Conservation (phyloP, 2,113 vertebrate species). For the Toxostoma redivivum region DNA sequence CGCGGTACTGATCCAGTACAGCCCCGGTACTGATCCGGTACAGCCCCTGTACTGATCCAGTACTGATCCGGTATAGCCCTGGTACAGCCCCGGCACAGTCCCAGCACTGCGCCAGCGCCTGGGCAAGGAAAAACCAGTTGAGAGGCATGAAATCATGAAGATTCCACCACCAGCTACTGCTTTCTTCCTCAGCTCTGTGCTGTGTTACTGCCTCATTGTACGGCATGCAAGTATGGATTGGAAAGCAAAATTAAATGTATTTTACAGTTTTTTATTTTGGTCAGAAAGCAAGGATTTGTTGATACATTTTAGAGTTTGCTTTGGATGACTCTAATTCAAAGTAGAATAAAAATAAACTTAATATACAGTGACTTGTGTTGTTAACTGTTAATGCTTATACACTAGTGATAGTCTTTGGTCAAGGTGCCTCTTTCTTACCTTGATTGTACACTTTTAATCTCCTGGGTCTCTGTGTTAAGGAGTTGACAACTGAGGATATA, state of each 20-base stretch:
- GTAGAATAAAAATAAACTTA: background rate
- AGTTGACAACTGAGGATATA: background rate
- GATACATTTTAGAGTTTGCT: background rate
- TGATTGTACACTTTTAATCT: background rate
- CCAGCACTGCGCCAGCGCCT: rapidly evolving
- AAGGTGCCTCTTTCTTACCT: background rate
- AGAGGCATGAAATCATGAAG: background rate
- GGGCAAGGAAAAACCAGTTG: background rate
- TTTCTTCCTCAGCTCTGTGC: background rate
- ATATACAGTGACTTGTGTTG: background rate
- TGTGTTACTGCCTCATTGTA: background rate
- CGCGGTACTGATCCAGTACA: too few species aligned
- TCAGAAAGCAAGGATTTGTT: background rate
- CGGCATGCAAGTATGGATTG: rapidly evolving
- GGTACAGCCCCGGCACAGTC: too few species aligned
- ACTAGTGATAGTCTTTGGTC: background rate
- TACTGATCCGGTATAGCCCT: too few species aligned
- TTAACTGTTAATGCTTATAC: background rate
- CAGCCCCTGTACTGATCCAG: background rate
- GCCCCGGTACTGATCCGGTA: too few species aligned
- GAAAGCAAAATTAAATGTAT: background rate
- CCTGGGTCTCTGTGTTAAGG: background rate
- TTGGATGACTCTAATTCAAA: background rate
- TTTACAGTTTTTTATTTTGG: too few species aligned
- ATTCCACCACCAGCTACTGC: background rate